Evolutionary conservation across 2,113 vertebrate genomes (phyloP).

Genomic region (Baryphthengus martii): DNA sequence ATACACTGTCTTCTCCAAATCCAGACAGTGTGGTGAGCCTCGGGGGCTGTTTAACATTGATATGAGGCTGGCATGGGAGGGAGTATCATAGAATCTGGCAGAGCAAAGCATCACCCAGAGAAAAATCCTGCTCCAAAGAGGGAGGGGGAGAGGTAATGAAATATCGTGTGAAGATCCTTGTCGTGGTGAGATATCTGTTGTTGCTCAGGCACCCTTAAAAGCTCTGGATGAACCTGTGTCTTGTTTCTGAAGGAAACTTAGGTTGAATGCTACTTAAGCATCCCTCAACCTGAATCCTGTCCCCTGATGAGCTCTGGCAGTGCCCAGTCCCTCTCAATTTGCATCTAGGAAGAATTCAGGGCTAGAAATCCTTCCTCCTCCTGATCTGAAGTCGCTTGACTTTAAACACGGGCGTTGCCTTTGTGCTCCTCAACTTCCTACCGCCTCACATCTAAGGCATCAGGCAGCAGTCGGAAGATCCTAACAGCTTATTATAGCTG

Average conservation of each 20-base stretch:
- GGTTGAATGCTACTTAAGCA: not conserved
- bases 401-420: not conserved
- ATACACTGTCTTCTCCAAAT: not conserved
- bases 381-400: not conserved
- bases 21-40: not conserved
- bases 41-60: not conserved
- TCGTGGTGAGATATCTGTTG: too few species aligned
- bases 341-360: not conserved
- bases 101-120: not conserved
- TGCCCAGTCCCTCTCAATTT: not conserved
- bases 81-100: slow-evolving; percentile 15
- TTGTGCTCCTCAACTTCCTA: not conserved
- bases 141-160: not conserved
- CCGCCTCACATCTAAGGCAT: not conserved
- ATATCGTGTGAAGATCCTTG: not conserved
- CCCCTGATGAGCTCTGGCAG: not conserved
- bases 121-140: not conserved
- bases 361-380: not conserved
- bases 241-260: not conserved
- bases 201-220: not conserved
- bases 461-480: not conserved
- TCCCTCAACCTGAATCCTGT: not conserved
- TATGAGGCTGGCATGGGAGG: not conserved
- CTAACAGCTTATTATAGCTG: not conserved
- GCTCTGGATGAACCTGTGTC: not conserved